These are phyloP conservation scores for Megalopta genalis DNA, from an alignment of 1,140 invertebrate genomes.

Conservation along the genomic window DNA sequence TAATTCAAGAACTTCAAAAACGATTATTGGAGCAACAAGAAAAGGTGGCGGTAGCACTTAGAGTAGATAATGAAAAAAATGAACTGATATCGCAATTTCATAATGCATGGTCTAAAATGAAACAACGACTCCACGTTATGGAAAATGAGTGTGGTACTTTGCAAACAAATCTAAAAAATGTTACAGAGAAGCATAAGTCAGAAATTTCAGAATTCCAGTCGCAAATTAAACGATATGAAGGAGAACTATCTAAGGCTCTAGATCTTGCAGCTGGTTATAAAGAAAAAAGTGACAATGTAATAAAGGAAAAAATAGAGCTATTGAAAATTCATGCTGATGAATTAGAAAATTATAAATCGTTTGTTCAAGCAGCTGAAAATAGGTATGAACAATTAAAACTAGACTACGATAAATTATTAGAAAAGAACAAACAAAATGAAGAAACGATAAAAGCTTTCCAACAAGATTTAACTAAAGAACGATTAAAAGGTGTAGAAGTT, in stretches of 20 bases:
- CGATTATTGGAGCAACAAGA: slow-evolving; percentile 88
- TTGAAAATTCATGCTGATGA: slow-evolving; percentile 73
- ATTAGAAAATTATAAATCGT: slow-evolving; percentile 74
- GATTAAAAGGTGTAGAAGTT: slow-evolving; percentile 69
- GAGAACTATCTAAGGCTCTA: slow-evolving; percentile 84
- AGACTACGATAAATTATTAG: slow-evolving; percentile 72
- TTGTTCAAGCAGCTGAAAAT: slow-evolving; percentile 72
- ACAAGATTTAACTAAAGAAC: slow-evolving; percentile 75
- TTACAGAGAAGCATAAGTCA: slow-evolving; percentile 71
- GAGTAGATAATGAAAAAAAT: slow-evolving; percentile 88
- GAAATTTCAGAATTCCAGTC: slow-evolving; percentile 68
- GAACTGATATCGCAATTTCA: slow-evolving; percentile 84
- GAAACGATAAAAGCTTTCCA: slow-evolving; percentile 68
- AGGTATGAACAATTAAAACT: slow-evolving; percentile 69
- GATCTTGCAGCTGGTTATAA: slow-evolving; percentile 85
- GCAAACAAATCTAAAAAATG: slow-evolving; percentile 69
- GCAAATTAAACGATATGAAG: slow-evolving; percentile 84
- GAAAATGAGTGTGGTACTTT: slow-evolving; percentile 75
- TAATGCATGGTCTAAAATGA: slow-evolving; percentile 80
- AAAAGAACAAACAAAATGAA: slow-evolving; percentile 69
- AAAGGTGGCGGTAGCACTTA: slow-evolving; percentile 87
- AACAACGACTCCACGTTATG: slow-evolving; percentile 74
- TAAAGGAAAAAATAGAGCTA: slow-evolving; percentile 80
- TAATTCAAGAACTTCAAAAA: slow-evolving; percentile 87
- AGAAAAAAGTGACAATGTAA: slow-evolving; percentile 83